phyloP scores from a whole-genome alignment of 2,797 vertebrate genomes.

The Chanos chanos region DNA sequence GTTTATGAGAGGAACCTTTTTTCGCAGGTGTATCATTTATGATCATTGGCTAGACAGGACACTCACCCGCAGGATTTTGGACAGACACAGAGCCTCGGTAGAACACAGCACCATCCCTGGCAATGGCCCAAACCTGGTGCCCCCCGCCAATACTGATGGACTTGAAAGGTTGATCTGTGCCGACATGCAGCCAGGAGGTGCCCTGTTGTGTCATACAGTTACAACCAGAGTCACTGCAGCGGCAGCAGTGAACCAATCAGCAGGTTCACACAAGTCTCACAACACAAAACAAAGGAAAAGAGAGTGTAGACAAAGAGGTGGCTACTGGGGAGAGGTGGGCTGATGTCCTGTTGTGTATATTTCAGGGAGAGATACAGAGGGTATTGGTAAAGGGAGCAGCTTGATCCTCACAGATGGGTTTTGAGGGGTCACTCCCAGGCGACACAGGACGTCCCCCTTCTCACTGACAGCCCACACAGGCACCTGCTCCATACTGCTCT shows the following conservation, averaged over 20 bases:
- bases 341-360: background rate
- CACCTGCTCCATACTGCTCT: slow-evolving; percentile 68
- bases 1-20: too few species aligned
- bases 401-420: slow-evolving; percentile 60
- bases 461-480: slow-evolving; percentile 92
- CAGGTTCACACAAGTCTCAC: too few species aligned
- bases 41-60: too few species aligned
- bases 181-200: slow-evolving; percentile 91
- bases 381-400: background rate
- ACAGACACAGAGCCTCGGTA: slow-evolving; percentile 91
- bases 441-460: slow-evolving; percentile 94
- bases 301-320: too few species aligned
- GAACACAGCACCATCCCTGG: slow-evolving; percentile 88
- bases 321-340: background rate
- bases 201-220: slow-evolving; percentile 67
- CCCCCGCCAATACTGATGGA: slow-evolving; percentile 89
- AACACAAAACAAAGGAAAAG: too few species aligned
- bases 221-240: background rate
- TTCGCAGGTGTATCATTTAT: too few species aligned
- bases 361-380: too few species aligned
- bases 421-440: slow-evolving; percentile 79
- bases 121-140: slow-evolving; percentile 93
- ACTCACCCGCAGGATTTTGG: slow-evolving; percentile 81
- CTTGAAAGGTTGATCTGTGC: slow-evolving; percentile 93
- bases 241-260: background rate